Evolutionary conservation across 2,797 vertebrate genomes (phyloP).

Genomic region (Zonotrichia albicollis): DNA sequence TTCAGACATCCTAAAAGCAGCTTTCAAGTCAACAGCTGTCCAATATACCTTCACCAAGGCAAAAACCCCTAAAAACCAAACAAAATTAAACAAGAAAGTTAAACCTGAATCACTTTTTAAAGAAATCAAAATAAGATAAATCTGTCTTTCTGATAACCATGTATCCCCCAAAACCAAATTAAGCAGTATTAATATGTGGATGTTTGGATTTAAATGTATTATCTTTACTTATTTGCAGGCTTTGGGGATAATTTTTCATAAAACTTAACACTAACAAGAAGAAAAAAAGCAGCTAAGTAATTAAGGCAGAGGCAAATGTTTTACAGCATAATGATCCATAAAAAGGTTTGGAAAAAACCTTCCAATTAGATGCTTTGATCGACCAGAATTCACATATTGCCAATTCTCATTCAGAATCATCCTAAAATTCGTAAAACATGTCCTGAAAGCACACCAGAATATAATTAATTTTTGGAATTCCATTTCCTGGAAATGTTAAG

Average conservation of each 20-base stretch:
- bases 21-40: conserved; percentile 41
- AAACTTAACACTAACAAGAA: not conserved
- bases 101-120: not conserved
- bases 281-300: not conserved
- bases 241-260: not conserved
- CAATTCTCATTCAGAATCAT: not conserved
- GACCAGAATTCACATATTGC: not conserved
- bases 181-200: not conserved
- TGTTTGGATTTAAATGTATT: not conserved
- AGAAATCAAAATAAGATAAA: not conserved
- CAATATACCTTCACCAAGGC: conserved; percentile 26
- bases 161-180: not conserved
- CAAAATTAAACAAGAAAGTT: not conserved
- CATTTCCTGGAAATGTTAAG: not conserved
- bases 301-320: not conserved
- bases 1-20: conserved; percentile 83
- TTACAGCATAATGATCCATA: not conserved
- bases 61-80: conserved; percentile 38
- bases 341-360: not conserved
- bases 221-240: not conserved
- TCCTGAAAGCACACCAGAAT: not conserved
- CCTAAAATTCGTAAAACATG: not conserved
- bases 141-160: not conserved
- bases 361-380: not conserved
- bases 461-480: not conserved